phyloP scores from a whole-genome alignment of 2,888 invertebrate genomes.

The Cryptus armator region DNA sequence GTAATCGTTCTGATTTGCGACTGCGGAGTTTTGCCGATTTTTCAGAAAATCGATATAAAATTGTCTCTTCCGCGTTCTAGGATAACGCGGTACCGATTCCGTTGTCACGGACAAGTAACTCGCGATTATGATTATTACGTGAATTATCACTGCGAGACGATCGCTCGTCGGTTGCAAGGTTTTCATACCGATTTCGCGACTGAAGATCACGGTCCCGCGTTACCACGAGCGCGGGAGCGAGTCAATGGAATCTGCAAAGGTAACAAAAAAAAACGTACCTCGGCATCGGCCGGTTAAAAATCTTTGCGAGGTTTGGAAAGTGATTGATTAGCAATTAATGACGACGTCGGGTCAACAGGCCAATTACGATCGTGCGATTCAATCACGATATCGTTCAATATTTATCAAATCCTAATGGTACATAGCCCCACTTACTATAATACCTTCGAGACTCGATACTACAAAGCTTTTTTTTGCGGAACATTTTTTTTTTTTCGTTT shows the following conservation, averaged over 20 bases:
- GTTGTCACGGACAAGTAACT: constrained; percentile 25
- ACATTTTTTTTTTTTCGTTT: background rate
- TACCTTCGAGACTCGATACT: background rate
- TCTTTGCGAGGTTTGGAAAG: background rate
- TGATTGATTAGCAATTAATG: constrained; percentile 48
- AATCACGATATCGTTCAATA: constrained; percentile 31
- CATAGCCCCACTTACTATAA: background rate
- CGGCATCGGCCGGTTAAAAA: background rate
- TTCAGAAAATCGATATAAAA: constrained; percentile 46
- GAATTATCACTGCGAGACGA: constrained; percentile 29
- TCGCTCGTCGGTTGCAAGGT: constrained; percentile 31
- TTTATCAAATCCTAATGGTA: constrained; percentile 24
- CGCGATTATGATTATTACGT: constrained; percentile 35
- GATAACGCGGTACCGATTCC: constrained; percentile 23
- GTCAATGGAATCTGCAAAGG: background rate
- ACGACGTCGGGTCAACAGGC: constrained; percentile 10
- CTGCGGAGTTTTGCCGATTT: constrained; percentile 53
- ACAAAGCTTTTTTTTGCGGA: background rate
- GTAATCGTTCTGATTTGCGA: background rate
- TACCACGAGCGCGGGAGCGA: background rate
- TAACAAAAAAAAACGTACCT: background rate
- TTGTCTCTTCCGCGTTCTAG: constrained; percentile 30
- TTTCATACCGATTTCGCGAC: constrained; percentile 54
- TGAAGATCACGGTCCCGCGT: constrained; percentile 19
- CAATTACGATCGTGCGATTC: constrained; percentile 42